Evolutionary conservation across 2,888 invertebrate species (phyloP), one percentile per base, ranked within the genome.

Genomic region (Phlogophora meticulosa): DNA sequence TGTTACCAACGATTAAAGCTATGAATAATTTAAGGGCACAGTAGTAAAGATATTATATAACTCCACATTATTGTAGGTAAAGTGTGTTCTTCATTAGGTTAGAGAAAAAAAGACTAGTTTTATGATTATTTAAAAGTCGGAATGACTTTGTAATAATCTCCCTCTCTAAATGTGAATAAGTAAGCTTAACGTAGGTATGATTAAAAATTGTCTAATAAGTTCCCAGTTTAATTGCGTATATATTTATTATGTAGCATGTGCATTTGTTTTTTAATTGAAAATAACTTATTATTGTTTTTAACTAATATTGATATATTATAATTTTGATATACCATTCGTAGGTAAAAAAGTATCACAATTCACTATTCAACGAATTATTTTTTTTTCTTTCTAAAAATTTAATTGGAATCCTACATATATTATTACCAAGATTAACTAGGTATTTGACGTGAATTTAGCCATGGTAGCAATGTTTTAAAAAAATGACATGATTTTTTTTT

Each of bases 401-500:
- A n/a, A 60, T 53, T 53, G 17, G 2, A 48, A 17, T 49, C 0
- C 0, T 40, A 45, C 20, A n/a, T 49, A 4, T 48, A 20, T 24
- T 43, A 17, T 15, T 55, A 43, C 2, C 48, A 52, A 13, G 7
- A 52, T 17, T 40, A 49, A 59, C 52, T 4, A 38, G 15, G 15
- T 56, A 34, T 65, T 70, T 62, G 2, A 4, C 0, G 40, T 52
- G 48, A 5, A 58, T 42, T 43, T 32, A 40, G 38, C 2, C 1
- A 43, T 32, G 49, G 15, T 17, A 53, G 15, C 5, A 10, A 2
- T 4, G 17, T 62, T 72, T 65, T 58, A 61, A 62, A 72, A 63
- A 72, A 32, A 36, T 10, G 22, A 69, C 58, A 57, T 75, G 53
- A 40, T 62, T 69, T 85, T 87, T 82, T 71, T 88, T 85, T 80